Conservation (phyloP, 2,113 vertebrate genomes). For the Protobothrops flavoviridis region DNA sequence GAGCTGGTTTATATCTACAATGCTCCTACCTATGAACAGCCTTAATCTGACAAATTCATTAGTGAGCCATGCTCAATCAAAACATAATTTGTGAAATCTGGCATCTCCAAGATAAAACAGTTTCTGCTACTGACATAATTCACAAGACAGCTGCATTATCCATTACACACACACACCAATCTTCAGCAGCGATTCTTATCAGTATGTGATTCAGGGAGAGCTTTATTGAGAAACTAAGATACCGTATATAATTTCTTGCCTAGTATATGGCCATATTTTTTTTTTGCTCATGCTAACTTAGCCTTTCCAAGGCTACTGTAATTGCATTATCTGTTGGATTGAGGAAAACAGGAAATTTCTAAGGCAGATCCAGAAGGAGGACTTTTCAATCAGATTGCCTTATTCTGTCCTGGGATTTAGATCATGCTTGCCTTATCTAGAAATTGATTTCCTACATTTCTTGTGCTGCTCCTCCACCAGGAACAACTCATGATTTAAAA, state of each 20-base stretch:
- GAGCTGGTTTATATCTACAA: background rate
- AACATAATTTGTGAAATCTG: background rate
- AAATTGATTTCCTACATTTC: background rate
- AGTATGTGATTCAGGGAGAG: background rate
- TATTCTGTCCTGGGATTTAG: background rate
- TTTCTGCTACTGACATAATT: background rate
- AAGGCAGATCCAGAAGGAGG: background rate
- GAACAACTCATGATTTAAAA: background rate
- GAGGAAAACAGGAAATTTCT: background rate
- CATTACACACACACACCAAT: background rate
- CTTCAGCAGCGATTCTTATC: background rate
- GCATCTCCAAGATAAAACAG: background rate
- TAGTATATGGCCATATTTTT: background rate
- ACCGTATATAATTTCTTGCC: background rate
- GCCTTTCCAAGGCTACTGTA: background rate
- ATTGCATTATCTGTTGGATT: background rate
- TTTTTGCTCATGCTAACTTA: background rate
- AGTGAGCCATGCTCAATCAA: background rate
- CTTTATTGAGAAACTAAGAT: background rate
- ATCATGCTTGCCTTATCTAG: background rate
- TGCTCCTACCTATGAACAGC: background rate
- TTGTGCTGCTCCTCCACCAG: background rate
- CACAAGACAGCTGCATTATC: background rate
- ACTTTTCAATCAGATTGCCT: background rate
- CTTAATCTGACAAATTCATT: background rate